These are phyloP conservation scores for Dione vanillae DNA, from an alignment of 2,888 invertebrate species.

Conservation along the genomic window DNA sequence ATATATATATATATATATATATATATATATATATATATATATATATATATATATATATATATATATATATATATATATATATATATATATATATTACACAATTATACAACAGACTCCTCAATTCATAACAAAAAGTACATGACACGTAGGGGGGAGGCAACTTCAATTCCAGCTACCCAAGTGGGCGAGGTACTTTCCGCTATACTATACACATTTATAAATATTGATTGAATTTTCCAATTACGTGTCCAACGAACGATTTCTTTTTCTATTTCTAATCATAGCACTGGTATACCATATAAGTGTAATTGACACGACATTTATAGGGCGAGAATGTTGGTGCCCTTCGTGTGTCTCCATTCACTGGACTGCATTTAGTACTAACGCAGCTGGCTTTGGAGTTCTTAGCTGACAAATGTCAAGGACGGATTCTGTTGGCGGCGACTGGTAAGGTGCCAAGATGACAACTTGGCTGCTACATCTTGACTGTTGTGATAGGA, in stretches of 20 bases:
- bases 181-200: not conserved
- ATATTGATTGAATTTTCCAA: not conserved
- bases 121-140: not conserved
- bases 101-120: no score
- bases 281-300: not conserved
- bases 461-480: conserved; percentile 25
- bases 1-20: no score
- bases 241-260: not conserved
- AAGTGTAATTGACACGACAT: not conserved
- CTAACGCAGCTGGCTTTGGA: not conserved
- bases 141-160: not conserved
- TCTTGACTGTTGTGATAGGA: not conserved
- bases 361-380: conserved; percentile 7
- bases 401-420: conserved; percentile 20
- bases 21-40: no score
- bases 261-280: conserved; percentile 2
- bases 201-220: not conserved
- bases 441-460: conserved; percentile 30
- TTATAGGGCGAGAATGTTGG: conserved; percentile 16
- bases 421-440: conserved; percentile 7
- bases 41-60: no score
- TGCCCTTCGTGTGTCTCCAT: conserved; percentile 14
- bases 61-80: no score
- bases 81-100: no score
- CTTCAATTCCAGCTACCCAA: not conserved